phyloP scores from a whole-genome alignment of 2,888 invertebrate genomes.

The Rhyacophila evoluta region DNA sequence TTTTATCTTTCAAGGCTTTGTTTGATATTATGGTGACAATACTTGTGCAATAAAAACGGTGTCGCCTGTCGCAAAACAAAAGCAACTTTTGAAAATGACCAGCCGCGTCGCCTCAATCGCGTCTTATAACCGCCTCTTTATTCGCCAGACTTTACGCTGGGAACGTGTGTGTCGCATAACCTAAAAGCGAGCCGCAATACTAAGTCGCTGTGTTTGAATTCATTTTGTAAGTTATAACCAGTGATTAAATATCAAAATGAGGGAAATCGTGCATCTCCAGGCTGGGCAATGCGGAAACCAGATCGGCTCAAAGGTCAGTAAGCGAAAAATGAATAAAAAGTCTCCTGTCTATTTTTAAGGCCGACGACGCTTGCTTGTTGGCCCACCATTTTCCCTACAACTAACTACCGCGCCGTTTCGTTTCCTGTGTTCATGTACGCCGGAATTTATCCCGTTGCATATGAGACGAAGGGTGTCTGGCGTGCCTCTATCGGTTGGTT shows the following conservation, averaged over 20 bases:
- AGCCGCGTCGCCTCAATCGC: neutral
- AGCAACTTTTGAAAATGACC: neutral
- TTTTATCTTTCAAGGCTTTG: no score
- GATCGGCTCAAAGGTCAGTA: slow-evolving; percentile 87
- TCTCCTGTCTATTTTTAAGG: neutral
- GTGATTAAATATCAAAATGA: slow-evolving; percentile 69
- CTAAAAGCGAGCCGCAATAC: neutral
- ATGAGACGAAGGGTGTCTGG: neutral
- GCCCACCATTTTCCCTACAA: neutral
- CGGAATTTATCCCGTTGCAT: neutral
- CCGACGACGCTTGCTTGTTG: neutral
- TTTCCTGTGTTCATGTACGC: neutral
- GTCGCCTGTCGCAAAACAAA: neutral
- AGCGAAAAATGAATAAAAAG: neutral
- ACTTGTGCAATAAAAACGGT: neutral
- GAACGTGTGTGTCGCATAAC: slow-evolving; percentile 11
- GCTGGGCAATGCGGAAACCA: slow-evolving; percentile 94
- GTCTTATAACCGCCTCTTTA: slow-evolving; percentile 11
- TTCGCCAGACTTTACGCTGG: neutral
- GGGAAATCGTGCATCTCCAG: slow-evolving; percentile 93
- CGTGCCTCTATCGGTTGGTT: neutral
- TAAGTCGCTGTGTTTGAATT: neutral
- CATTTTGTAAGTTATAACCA: slow-evolving; percentile 11
- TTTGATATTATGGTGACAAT: no score
- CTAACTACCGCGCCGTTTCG: neutral